Evolutionary conservation across 2,888 invertebrate genomes (phyloP), one percentile per base, ranked within the genome.

Genomic region (Apoderus coryli): DNA sequence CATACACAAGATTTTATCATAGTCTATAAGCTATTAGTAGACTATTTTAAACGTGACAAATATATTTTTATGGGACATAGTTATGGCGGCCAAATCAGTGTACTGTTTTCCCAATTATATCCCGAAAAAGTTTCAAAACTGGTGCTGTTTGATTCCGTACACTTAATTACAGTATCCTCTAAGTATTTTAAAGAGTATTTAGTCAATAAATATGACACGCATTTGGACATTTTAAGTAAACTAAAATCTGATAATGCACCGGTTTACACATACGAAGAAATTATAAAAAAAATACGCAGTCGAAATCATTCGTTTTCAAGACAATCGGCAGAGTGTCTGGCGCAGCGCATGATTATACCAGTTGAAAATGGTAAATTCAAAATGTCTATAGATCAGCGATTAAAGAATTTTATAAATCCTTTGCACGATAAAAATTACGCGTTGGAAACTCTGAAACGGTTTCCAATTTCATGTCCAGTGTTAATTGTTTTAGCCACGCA

Each of bases 351-450:
- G 10, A 52, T 50, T 4, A 47, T 54, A 35, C 47, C 54, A 37
- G 47, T 60, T 1, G 60, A 49, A 0, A 49, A 59, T 5, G 60
- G 63, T 26, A 45, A 52, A 32, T 71, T 61, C 37, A 64, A 61
- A 33, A 69, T 65, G 40, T 67, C 65, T 3, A 62, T 61, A 38
- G 75, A 75, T 42, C 61, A 58, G 6, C 59, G 73, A 10, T 48
- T 63, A 38, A 67, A 63, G 36, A 6, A 43, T 0, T 14, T 57
- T 1, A 33, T 61, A 0, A 40, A 44, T 2, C 60, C 65, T 0
- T 51, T 62, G 0, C 43, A 45, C 13, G 50, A 49, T 36, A 34
- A 38, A 25, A 39, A 38, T 9, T 53, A 48, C 38, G 36, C 38
- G 3, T 45, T 54, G 14, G 47, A 55, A 6, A 36, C 64, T 2